Evolutionary conservation across 2,113 vertebrate genomes (phyloP).

Genomic region (Apus apus): DNA sequence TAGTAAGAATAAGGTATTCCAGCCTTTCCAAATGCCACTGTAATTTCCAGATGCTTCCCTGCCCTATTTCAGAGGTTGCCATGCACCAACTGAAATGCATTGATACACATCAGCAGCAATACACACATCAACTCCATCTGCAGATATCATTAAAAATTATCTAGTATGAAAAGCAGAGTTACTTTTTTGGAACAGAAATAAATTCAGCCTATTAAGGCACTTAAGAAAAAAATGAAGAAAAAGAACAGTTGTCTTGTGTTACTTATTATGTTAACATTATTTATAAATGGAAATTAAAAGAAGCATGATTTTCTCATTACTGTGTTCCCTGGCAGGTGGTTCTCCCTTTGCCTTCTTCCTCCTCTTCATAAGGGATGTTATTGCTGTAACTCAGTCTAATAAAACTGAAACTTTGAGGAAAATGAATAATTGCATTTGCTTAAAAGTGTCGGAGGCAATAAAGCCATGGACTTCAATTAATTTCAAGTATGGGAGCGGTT

Average conservation of each 20-base stretch:
- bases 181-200: slow-evolving; percentile 29
- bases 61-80: background rate
- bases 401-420: slow-evolving; percentile 78
- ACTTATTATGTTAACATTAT: slow-evolving; percentile 57
- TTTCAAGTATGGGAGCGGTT: slow-evolving; percentile 78
- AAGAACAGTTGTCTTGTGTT: slow-evolving; percentile 56
- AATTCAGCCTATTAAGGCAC: background rate
- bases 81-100: background rate
- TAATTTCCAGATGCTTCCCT: background rate
- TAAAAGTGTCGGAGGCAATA: slow-evolving; percentile 79
- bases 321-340: slow-evolving; percentile 68
- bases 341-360: slow-evolving; percentile 53
- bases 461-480: slow-evolving; percentile 81
- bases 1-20: background rate
- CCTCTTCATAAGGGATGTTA: slow-evolving; percentile 70
- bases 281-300: slow-evolving; percentile 71
- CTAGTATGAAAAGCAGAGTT: background rate
- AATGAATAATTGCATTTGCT: slow-evolving; percentile 78
- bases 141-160: background rate
- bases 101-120: background rate
- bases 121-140: background rate
- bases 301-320: slow-evolving; percentile 60
- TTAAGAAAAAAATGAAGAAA: background rate
- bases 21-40: background rate
- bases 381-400: slow-evolving; percentile 75